Evolutionary conservation across 2,113 vertebrate species (phyloP).

Genomic region (Syrmaticus mikado): DNA sequence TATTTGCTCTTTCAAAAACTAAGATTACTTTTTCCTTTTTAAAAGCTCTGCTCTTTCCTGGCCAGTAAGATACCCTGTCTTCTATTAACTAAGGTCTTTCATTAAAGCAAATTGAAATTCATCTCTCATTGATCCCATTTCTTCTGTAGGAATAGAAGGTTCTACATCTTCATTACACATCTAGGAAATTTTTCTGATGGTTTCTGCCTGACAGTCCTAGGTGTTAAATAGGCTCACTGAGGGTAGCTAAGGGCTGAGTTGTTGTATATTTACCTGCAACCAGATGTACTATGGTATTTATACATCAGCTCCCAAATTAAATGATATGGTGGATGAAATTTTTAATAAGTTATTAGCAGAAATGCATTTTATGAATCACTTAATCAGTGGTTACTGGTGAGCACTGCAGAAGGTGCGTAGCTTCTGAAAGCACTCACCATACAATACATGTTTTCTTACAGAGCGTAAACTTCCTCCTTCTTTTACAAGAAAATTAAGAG

Average conservation of each 20-base stretch:
- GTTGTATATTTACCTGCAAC: not conserved
- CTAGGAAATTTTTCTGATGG: not conserved
- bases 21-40: not conserved
- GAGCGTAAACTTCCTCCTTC: slow-evolving; percentile 94
- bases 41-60: not conserved
- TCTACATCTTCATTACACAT: not conserved
- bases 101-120: not conserved
- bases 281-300: not conserved
- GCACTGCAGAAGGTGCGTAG: not conserved
- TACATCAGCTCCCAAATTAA: not conserved
- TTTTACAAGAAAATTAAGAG: slow-evolving; percentile 93
- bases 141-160: not conserved
- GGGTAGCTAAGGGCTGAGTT: not conserved
- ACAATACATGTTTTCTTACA: slow-evolving; percentile 76
- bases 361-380: not conserved
- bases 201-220: not conserved
- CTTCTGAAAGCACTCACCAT: not conserved
- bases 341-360: not conserved
- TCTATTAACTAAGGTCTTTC: not conserved
- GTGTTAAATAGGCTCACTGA: not conserved
- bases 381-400: not conserved
- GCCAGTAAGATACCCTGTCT: not conserved
- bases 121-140: not conserved
- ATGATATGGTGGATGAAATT: not conserved
- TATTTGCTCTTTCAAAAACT: not conserved